Evolutionary conservation across 2,888 invertebrate species (phyloP), one percentile per base, ranked within the genome.

Genomic region (Meandrusa payeni): DNA sequence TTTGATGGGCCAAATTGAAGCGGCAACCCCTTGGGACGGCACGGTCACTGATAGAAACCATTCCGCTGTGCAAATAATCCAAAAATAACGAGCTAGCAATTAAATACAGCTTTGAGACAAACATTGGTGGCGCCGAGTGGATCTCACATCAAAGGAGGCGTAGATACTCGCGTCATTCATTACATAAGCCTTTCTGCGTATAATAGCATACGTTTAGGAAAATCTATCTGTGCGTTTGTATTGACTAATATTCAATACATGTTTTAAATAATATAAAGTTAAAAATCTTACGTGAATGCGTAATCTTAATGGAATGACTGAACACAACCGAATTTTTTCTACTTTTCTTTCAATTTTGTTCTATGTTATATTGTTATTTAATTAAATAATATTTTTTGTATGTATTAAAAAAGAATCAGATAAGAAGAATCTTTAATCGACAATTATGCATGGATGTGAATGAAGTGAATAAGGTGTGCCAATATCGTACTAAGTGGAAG

Each of bases 71-170:
- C 74, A 85, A 83, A 85, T 87, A 87, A 86, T 87, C 87, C 86
- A 68, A 70, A 81, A 86, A 85, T 87, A 87, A 87, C 80, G 85
- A 87, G 80, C 66, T 69, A 75, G 83, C 76, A 83, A 85, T 87
- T 86, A 85, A 82, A 83, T 68, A 62, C 68, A 70, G 78, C 77
- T 78, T 81, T 76, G 74, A 78, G 81, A 79, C 75, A 76, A 67
- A 76, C 67, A 75, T 60, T 47, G 59, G 54, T 46, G 42, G 55
- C 47, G 57, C 60, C 64, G 66, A 57, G 61, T 59, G 55, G 57
- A 57, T 62, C 58, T 59, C 53, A 75, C 75, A 76, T 85, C 82
- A 85, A 85, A 83, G 80, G 66, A 69, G 60, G 46, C 48, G 48
- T 59, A 31, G 24, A 24, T 29, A 38, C 37, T 50, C 70, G 69